Evolutionary conservation across 2,113 vertebrate genomes (phyloP).

Genomic region (Scomber japonicus): DNA sequence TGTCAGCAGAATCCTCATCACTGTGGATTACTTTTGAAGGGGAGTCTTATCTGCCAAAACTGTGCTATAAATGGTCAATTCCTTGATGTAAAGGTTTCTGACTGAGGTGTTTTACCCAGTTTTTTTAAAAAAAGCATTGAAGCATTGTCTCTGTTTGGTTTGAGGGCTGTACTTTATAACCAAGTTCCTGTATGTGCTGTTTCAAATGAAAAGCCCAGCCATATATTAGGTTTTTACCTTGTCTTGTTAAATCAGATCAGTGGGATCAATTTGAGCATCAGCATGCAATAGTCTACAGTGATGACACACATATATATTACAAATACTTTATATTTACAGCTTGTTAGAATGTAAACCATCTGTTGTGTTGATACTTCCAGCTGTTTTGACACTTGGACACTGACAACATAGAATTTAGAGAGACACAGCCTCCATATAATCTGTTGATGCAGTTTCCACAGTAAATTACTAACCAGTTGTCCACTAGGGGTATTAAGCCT

Average conservation of each 20-base stretch:
- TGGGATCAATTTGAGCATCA: not conserved
- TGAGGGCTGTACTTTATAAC: not conserved
- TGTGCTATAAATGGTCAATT: too few relatives aligned
- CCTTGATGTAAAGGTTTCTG: too few relatives aligned
- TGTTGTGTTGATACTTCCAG: constrained; percentile 13
- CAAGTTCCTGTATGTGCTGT: too few relatives aligned
- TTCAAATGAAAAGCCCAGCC: too few relatives aligned
- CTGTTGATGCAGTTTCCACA: not conserved
- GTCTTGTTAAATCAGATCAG: not conserved
- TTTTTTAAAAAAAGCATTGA: not conserved
- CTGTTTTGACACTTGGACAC: constrained; percentile 20
- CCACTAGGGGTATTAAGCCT: constrained; percentile 25
- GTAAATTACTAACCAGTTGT: constrained; percentile 55
- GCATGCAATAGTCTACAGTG: not conserved
- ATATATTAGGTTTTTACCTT: too few relatives aligned
- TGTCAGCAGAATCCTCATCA: too few relatives aligned
- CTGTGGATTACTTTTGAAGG: too few relatives aligned
- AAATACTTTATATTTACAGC: constrained; percentile 8
- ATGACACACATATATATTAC: not conserved
- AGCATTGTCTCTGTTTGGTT: not conserved
- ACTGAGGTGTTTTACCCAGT: not conserved
- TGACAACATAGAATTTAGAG: constrained; percentile 23
- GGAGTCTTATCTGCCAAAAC: too few relatives aligned
- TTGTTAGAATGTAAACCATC: constrained; percentile 27
- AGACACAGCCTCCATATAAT: constrained; percentile 15